These are phyloP conservation scores for Boleophthalmus pectinirostris DNA, from an alignment of 2,113 vertebrate species.

Conservation along the genomic window DNA sequence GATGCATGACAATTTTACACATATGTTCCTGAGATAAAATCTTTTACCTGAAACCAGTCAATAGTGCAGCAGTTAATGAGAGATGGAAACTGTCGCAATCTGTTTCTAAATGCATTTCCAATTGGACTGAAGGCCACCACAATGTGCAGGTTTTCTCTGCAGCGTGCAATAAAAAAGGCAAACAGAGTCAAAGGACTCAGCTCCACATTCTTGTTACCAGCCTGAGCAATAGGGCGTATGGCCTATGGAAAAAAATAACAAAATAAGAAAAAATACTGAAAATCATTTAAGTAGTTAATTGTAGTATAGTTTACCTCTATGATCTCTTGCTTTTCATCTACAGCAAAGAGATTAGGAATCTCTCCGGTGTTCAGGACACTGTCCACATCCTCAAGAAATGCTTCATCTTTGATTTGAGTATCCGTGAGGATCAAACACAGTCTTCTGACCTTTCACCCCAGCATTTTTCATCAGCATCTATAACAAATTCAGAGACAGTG, in stretches of 20 bases:
- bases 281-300: background rate
- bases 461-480: conserved; percentile 86
- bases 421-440: conserved; percentile 91
- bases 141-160: conserved; percentile 91
- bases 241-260: conserved; percentile 70
- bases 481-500: background rate
- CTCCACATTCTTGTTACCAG: conserved; percentile 81
- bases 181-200: conserved; percentile 90
- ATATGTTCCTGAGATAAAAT: background rate
- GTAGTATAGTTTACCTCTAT: conserved; percentile 82
- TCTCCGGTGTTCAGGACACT: conserved; percentile 94
- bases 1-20: background rate
- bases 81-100: conserved; percentile 92
- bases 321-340: conserved; percentile 94
- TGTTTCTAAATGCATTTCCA: conserved; percentile 92
- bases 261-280: background rate
- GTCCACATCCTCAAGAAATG: conserved; percentile 94
- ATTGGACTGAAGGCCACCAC: conserved; percentile 95
- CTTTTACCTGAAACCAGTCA: conserved; percentile 95
- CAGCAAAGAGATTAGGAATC: conserved; percentile 92
- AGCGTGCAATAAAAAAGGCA: conserved; percentile 88
- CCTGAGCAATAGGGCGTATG: conserved; percentile 82
- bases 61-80: conserved; percentile 98
- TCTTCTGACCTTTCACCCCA: conserved; percentile 90
- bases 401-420: conserved; percentile 93